Evolutionary conservation across 2,888 invertebrate genomes (phyloP).

Genomic region (Netelia fuscicornis): DNA sequence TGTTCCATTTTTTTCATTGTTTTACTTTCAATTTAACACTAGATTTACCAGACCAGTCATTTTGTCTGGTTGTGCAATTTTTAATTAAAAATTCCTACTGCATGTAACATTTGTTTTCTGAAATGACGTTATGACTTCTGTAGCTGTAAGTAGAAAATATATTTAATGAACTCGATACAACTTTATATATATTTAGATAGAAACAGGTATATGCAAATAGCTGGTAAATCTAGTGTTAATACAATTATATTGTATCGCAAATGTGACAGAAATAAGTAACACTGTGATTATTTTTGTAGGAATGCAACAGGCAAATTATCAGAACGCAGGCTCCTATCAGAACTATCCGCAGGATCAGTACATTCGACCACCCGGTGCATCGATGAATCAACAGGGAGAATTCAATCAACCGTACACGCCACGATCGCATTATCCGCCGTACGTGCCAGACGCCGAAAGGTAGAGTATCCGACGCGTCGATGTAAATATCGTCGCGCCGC

Average conservation of each 20-base stretch:
- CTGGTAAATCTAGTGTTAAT: too few species aligned
- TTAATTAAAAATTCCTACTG: too few species aligned
- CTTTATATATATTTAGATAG: too few species aligned
- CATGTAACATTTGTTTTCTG: too few species aligned
- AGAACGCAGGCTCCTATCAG: slow-evolving; percentile 84
- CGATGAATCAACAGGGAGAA: slow-evolving; percentile 83
- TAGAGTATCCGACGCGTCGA: slow-evolving; percentile 63
- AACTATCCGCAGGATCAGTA: slow-evolving; percentile 85
- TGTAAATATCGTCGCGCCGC: slow-evolving; percentile 13
- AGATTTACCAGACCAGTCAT: too few species aligned
- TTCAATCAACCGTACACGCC: slow-evolving; percentile 85
- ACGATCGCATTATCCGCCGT: slow-evolving; percentile 84
- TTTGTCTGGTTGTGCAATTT: too few species aligned
- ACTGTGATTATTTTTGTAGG: slow-evolving; percentile 76
- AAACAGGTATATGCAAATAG: too few species aligned
- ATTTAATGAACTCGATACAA: too few species aligned
- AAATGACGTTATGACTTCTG: too few species aligned
- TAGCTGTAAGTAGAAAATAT: too few species aligned
- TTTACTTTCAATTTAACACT: too few species aligned
- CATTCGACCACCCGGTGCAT: slow-evolving; percentile 82
- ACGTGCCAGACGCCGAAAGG: slow-evolving; percentile 84
- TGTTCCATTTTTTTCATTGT: background rate
- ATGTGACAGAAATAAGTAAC: background rate
- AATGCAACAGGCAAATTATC: slow-evolving; percentile 84
- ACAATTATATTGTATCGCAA: too few species aligned